phyloP scores from a whole-genome alignment of 2,113 vertebrate species.

The Hirundichthys speculiger region DNA sequence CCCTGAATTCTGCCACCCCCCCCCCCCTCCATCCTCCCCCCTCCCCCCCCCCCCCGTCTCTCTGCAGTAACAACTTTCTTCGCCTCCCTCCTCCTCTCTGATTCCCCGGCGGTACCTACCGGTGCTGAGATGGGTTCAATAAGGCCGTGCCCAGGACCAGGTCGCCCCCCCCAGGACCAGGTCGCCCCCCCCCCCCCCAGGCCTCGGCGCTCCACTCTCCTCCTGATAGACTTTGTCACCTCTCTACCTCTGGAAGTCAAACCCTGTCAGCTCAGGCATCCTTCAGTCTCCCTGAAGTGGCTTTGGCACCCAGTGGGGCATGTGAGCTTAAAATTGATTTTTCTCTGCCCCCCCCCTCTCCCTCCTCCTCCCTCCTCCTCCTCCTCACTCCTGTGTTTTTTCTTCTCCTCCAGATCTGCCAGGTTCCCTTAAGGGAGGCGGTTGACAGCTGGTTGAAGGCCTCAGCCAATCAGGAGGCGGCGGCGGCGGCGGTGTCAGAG shows the following conservation, averaged over 20 bases:
- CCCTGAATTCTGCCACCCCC: constrained; percentile 95
- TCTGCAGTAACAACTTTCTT: constrained; percentile 61
- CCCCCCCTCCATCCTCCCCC: constrained; percentile 68
- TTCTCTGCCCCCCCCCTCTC: constrained; percentile 69
- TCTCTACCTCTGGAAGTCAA: constrained; percentile 97
- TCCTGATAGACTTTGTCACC: constrained; percentile 99
- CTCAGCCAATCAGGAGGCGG: constrained; percentile 83
- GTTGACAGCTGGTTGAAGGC: constrained; percentile 86
- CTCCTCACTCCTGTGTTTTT: constrained; percentile 37
- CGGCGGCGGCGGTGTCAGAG: constrained; percentile 84
- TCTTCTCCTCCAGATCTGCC: constrained; percentile 85
- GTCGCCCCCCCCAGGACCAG: constrained; percentile 91
- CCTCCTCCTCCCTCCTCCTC: constrained; percentile 36
- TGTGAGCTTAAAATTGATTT: constrained; percentile 97
- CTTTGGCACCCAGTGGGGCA: constrained; percentile 95
- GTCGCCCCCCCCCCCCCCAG: constrained; percentile 90
- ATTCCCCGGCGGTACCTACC: constrained; percentile 88
- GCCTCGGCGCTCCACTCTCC: constrained; percentile 84
- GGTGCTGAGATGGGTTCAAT: constrained; percentile 95
- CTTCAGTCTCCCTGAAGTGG: constrained; percentile 93
- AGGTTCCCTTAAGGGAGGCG: constrained; percentile 91
- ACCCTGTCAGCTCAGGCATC: constrained; percentile 94
- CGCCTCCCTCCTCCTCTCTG: constrained; percentile 6
- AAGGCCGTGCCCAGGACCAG: constrained; percentile 87
- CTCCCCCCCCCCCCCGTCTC: constrained; percentile 9